Percentiles rank a stretch among this genome's conserved stretches.
Evolutionary conservation across 2,888 invertebrate genomes (phyloP).

Genomic region (Drosophila nr. perissopoda): DNA sequence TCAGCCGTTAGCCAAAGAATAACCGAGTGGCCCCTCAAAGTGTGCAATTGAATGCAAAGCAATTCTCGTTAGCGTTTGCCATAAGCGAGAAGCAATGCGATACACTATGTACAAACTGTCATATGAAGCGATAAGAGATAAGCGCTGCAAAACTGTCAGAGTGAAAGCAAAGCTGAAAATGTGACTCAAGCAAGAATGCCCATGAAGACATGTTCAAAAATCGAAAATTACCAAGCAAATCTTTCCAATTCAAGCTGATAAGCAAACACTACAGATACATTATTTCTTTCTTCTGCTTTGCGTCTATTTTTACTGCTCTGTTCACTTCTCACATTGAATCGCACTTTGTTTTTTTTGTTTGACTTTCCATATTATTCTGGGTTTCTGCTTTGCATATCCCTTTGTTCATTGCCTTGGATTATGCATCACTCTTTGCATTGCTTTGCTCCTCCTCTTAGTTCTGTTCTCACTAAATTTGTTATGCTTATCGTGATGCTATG

Average conservation of each 20-base stretch:
- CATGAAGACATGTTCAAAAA: background rate
- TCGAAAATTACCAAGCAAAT: background rate
- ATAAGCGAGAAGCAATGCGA: background rate
- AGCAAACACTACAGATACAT: background rate
- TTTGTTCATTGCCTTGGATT: background rate
- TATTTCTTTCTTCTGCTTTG: background rate
- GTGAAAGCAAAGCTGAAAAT: background rate
- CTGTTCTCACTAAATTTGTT: background rate
- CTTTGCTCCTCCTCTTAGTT: background rate
- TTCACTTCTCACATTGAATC: background rate
- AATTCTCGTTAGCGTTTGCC: background rate
- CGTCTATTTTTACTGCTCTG: background rate
- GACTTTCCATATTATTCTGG: background rate
- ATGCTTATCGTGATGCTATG: background rate
- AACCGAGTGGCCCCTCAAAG: background rate
- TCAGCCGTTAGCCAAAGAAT: background rate
- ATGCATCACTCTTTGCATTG: background rate
- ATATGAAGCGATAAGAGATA: background rate
- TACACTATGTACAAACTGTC: background rate
- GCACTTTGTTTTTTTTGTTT: background rate
- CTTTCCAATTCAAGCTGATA: background rate
- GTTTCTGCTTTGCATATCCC: background rate
- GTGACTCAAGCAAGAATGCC: background rate
- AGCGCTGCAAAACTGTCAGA: background rate
- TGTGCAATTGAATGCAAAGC: slow-evolving; percentile 9